These are phyloP conservation scores for Bicyclus anynana DNA, from an alignment of 1,140 invertebrate species.

Conservation along the genomic window DNA sequence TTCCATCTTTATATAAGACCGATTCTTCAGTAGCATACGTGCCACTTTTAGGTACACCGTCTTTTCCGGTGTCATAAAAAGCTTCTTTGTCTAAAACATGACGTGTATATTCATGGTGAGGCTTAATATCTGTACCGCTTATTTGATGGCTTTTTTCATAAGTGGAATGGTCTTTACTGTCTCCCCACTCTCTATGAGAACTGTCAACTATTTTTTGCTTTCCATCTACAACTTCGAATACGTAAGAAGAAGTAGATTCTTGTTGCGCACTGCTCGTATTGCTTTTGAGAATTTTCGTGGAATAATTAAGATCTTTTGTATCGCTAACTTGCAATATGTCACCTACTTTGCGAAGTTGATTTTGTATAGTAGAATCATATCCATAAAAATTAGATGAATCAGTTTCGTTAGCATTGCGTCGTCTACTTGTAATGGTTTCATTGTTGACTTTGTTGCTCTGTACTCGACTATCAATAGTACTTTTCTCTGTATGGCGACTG, in stretches of 20 bases:
- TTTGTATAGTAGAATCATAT: slow-evolving; percentile 61
- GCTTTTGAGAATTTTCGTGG: slow-evolving; percentile 67
- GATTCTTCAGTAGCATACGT: slow-evolving; percentile 59
- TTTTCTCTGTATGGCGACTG: slow-evolving; percentile 23
- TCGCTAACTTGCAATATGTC: slow-evolving; percentile 59
- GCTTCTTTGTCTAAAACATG: slow-evolving; percentile 75
- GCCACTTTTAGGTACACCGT: slow-evolving; percentile 68
- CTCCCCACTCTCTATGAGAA: slow-evolving; percentile 77
- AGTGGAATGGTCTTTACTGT: slow-evolving; percentile 71
- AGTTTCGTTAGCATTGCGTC: slow-evolving; percentile 50
- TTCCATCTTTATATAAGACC: slow-evolving; percentile 64
- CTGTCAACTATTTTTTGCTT: slow-evolving; percentile 77
- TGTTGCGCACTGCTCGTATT: slow-evolving; percentile 70
- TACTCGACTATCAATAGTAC: slow-evolving; percentile 19
- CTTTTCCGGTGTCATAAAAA: slow-evolving; percentile 76
- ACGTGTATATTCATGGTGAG: slow-evolving; percentile 75
- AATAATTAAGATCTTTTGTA: slow-evolving; percentile 59
- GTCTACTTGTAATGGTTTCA: slow-evolving; percentile 33
- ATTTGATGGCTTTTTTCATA: slow-evolving; percentile 72
- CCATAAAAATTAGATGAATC: slow-evolving; percentile 70
- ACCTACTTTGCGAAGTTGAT: slow-evolving; percentile 62
- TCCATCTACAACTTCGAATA: slow-evolving; percentile 78
- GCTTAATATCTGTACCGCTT: slow-evolving; percentile 73
- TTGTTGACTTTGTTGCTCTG: slow-evolving; percentile 25
- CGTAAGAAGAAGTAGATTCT: slow-evolving; percentile 77